phyloP scores from a whole-genome alignment of 2,113 vertebrate genomes.

The Maccullochella peelii region DNA sequence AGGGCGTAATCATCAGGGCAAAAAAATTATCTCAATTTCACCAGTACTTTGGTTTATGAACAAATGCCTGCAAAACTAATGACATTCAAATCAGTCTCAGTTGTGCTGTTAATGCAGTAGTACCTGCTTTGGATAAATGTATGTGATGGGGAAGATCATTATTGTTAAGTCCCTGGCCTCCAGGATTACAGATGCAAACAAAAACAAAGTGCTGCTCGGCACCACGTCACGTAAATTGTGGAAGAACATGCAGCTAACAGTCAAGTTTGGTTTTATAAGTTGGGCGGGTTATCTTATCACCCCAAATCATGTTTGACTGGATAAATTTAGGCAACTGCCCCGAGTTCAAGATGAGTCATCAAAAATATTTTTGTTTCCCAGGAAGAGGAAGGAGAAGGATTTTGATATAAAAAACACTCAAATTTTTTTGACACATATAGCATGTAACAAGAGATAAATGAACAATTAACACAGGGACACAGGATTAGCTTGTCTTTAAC shows the following conservation, averaged over 20 bases:
- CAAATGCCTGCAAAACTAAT: too few relatives aligned
- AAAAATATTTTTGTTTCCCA: neutral
- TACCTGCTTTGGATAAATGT: too few relatives aligned
- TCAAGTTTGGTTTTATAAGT: neutral
- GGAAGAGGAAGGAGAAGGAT: neutral
- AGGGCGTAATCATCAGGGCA: too few relatives aligned
- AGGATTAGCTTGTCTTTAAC: too few relatives aligned
- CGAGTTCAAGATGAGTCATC: neutral
- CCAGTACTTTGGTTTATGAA: too few relatives aligned
- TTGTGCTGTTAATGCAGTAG: too few relatives aligned
- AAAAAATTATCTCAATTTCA: too few relatives aligned
- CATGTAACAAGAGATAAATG: neutral
- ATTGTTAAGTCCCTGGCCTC: too few relatives aligned
- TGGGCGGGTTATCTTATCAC: neutral
- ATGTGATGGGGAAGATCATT: too few relatives aligned
- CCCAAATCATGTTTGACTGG: neutral
- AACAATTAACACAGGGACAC: neutral
- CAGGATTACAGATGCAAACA: too few relatives aligned
- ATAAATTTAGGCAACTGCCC: neutral
- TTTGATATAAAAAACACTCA: neutral
- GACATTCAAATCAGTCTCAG: too few relatives aligned
- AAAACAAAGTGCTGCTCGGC: neutral
- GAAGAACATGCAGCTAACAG: neutral
- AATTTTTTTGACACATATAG: too few relatives aligned
- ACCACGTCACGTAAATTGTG: neutral